phyloP scores from a whole-genome alignment of 2,888 invertebrate genomes.

The Apeira syringaria region DNA sequence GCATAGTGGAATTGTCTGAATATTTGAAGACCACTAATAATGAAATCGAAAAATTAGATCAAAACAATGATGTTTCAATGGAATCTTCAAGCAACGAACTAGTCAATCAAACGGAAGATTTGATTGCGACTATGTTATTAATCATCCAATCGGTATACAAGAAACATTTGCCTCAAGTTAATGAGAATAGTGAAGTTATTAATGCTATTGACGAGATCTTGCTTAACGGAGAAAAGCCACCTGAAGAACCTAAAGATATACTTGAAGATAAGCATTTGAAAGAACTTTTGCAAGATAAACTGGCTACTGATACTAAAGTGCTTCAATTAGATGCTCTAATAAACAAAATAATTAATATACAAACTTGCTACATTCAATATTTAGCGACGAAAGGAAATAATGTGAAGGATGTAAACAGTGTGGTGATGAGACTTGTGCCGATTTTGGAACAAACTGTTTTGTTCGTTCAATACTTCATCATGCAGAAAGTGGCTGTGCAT shows the following conservation, averaged over 20 bases:
- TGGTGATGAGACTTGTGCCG: slow-evolving; percentile 82
- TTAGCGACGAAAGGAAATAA: slow-evolving; percentile 46
- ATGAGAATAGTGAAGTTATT: slow-evolving; percentile 54
- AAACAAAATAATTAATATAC: slow-evolving; percentile 62
- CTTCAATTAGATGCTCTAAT: slow-evolving; percentile 81
- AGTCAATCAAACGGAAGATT: slow-evolving; percentile 59
- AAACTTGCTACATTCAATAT: slow-evolving; percentile 67
- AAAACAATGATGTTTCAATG: slow-evolving; percentile 44
- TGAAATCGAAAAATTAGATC: slow-evolving; percentile 48
- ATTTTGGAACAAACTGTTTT: slow-evolving; percentile 90
- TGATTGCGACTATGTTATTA: slow-evolving; percentile 60
- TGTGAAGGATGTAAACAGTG: slow-evolving; percentile 50
- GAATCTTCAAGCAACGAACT: slow-evolving; percentile 42
- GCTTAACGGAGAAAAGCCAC: slow-evolving; percentile 50
- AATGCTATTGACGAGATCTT: slow-evolving; percentile 65
- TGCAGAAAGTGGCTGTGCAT: slow-evolving; percentile 90
- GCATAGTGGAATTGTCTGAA: slow-evolving; percentile 48
- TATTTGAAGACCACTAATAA: slow-evolving; percentile 50
- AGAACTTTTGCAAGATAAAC: slow-evolving; percentile 84
- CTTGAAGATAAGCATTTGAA: slow-evolving; percentile 87
- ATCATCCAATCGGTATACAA: slow-evolving; percentile 67
- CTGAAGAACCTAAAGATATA: slow-evolving; percentile 74
- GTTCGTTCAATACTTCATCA: slow-evolving; percentile 90
- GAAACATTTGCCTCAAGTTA: slow-evolving; percentile 58
- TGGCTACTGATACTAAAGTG: slow-evolving; percentile 84